Base-by-base conservation (phyloP, 2,113 vertebrate genomes). In the Misgurnus anguillicaudatus region DNA sequence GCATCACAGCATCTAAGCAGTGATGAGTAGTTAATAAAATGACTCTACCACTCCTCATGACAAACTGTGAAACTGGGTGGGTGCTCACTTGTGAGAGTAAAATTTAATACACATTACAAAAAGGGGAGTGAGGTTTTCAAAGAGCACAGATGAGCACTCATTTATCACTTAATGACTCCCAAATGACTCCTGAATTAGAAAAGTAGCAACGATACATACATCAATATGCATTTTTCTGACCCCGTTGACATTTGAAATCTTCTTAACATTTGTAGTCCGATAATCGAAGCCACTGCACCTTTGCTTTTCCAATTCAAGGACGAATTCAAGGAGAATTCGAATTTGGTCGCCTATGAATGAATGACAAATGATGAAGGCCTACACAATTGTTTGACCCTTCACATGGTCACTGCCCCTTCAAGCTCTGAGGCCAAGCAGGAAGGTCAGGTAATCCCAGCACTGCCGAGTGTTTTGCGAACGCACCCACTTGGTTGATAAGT, bases 321-420 rank as follows among this genome's bases (percentile, higher is more conserved):
- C 45, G 13, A 31, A 45, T 10, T 45, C 10, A 45, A 45, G 42
- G 7, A 31, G 24, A 31, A 31, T 16, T 4, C 13, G 1, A 5
- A 14, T 13, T 74, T 24, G 11, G 13, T 70, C 64, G 19, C 21
- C 64, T 31, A 42, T 60, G 65, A 78, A 68, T 79, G 17, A 79
- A 63, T 41, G 42, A 70, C 60, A 70, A 68, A 63, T 51, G 42
- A 79, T 53, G 24, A 71, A 71, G 53, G 38, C 55, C 41, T 21
- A 14, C 41, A 62, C 21, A 17, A 17, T 31, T 60, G 64, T 21
- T 62, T 70, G 77, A 78, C 66, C 77, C 41, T 62, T 14, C 24
- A 19, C 39, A 53, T 38, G 68, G 67, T 70, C 67, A 31, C 45
- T 72, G 45, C 57, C 47, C 68, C 67, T 64, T 41, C 69, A 64